Evolutionary conservation across 2,797 vertebrate species (phyloP), one percentile per base, ranked within the genome.

Genomic region (Erethizon dorsatum): DNA sequence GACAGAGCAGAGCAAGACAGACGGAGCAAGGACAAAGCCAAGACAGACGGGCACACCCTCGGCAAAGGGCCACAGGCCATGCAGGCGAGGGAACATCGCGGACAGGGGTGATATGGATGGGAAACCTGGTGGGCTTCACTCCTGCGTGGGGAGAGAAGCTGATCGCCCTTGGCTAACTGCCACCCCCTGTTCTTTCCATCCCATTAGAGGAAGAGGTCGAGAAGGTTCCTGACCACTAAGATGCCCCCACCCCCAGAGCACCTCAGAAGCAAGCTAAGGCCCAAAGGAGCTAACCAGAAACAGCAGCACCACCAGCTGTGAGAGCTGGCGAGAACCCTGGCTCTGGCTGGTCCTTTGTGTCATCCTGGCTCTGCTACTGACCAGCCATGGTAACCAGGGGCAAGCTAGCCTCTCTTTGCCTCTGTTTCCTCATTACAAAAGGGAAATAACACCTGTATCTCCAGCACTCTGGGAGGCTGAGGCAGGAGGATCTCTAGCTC

Each of bases 291-390:
- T 20, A n/a, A n/a, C 18, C 28, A 8, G 47, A 20, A 56, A 54
- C 1, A 7, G 59, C 17, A 18, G 3, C 3, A 6, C 28, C n/a
- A 6, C 3, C 2, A 47, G 31, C 11, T 50, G 7, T 2, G 0
- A 4, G 6, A 24, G 61, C 1, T 3, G 1, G 24, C 0, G 1
- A 50, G 71, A 56, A 54, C 0, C 4, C 13, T 2, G 79, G 12
- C 71, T 77, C 63, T 24, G 52, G 31, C 61, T n/a, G 18, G 59
- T 61, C 47, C 50, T 15, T n/a, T 3, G 31, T 47, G 20, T 41
- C 12, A 28, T 2, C 28, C 33, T 12, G 31, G 61, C 83, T 83
- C 77, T 67, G 79, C 41, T 14, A 24, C 56, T 6, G 33, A 12
- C 47, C n/a, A 18, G n/a, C 31, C 18, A 8, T n/a, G 12, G 45